Base-by-base conservation (phyloP, 2,888 invertebrate genomes). In the Hypomecis punctinalis region DNA sequence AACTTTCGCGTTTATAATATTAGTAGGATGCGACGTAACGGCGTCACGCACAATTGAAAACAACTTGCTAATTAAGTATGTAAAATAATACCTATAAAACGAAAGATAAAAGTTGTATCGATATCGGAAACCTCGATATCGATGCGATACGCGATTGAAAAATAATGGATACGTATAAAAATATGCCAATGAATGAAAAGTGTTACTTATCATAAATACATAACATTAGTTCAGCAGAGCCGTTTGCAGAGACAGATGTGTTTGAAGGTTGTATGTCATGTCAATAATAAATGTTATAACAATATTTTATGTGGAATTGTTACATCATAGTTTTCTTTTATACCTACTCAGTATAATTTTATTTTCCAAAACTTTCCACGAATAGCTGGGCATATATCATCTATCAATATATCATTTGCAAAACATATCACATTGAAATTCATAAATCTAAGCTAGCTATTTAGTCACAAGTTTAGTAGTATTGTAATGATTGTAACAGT, bases 121-220 rank as follows among this genome's bases (percentile, higher is more conserved):
- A 55, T 55, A 62, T 56, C 62, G 51, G 45, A 51, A 39, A 56
- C 45, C 45, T 56, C 36, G 62, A 57, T 56, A 52, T 51, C 51
- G 46, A 42, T 37, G 51, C 52, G 51, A 57, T 63, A 63, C 42
- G 57, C 51, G 57, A 56, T 63, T 46, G 47, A 52, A 63, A 52
- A 52, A 57, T 51, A 57, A 57, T 47, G 39, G 11, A 56, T 56
- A 46, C 47, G 33, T 56, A 39, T n/a, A 56, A 23, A 13, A 23
- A 46, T 42, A 55, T 56, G 39, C 40, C 33, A 56, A 47, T 56
- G 47, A n/a, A 56, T 7, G 56, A 56, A 56, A 56, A 56, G 46
- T 46, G 55, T 56, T 48, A 56, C 40, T 56, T 56, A 56, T 56
- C 56, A 56, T 56, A 56, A 47, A 56, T 47, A 56, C 56, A 56